phyloP scores from a whole-genome alignment of 2,797 vertebrate genomes.

The Ctenosaura bakeri region DNA sequence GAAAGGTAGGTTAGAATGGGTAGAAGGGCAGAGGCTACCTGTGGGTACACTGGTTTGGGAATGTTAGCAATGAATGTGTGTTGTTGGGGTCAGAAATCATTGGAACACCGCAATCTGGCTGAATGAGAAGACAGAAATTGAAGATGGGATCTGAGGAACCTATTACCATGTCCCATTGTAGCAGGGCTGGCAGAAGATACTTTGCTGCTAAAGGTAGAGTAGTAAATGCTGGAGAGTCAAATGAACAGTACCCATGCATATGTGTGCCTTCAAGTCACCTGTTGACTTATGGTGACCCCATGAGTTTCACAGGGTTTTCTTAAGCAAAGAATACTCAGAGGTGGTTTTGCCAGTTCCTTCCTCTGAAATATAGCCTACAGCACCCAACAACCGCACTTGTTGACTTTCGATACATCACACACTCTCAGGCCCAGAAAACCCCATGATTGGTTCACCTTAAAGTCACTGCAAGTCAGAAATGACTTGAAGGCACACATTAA shows the following conservation, averaged over 20 bases:
- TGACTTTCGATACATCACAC: no score
- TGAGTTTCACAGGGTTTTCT: no score
- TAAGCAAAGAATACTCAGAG: no score
- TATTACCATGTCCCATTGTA: neutral
- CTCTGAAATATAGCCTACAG: no score
- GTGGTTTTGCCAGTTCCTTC: no score
- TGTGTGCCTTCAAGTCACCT: no score
- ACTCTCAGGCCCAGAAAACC: no score
- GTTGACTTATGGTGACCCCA: no score
- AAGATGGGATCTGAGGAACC: neutral
- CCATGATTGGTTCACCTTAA: no score
- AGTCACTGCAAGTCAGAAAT: no score
- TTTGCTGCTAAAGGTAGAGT: neutral
- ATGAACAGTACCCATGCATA: neutral
- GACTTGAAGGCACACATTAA: no score
- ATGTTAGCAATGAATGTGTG: neutral
- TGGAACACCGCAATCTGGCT: neutral
- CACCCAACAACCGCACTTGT: no score
- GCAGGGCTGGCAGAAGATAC: neutral
- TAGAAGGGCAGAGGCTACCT: neutral
- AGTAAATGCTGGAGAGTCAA: neutral
- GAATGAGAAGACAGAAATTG: neutral
- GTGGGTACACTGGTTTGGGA: neutral
- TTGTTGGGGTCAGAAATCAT: neutral
- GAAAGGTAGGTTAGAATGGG: neutral